Conservation (phyloP, 2,888 invertebrate species). For the Lepidonotus clava region DNA sequence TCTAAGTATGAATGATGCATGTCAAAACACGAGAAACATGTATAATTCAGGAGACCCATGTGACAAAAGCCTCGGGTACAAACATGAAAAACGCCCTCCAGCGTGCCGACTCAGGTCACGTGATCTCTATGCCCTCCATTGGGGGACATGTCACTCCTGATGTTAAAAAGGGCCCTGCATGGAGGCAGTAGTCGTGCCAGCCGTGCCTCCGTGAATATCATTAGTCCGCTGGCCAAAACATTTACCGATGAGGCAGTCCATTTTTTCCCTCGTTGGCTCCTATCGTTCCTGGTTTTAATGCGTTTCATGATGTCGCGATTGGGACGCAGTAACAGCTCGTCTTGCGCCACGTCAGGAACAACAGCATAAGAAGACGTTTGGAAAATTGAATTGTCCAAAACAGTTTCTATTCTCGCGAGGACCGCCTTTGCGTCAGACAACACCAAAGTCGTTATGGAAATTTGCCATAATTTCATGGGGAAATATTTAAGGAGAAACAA, state of each 20-base stretch:
- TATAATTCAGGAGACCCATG: slow-evolving; percentile 1
- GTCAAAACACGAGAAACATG: neutral
- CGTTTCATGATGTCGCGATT: too few relatives aligned
- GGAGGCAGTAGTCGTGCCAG: neutral
- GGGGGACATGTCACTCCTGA: neutral
- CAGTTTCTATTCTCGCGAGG: neutral
- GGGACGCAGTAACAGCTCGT: too few relatives aligned
- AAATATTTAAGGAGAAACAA: slow-evolving; percentile 10
- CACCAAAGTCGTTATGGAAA: neutral
- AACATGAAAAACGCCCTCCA: neutral
- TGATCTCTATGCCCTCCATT: neutral
- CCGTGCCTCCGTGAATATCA: neutral
- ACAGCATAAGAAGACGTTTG: neutral
- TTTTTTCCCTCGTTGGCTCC: neutral
- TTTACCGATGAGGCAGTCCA: neutral
- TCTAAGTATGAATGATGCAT: slow-evolving; percentile 2
- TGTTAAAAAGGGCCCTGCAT: neutral
- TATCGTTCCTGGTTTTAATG: too few relatives aligned
- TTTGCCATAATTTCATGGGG: neutral
- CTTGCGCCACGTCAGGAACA: too few relatives aligned
- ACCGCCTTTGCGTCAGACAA: neutral
- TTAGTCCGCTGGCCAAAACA: neutral
- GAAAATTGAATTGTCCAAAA: neutral
- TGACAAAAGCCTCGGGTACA: slow-evolving; percentile 7
- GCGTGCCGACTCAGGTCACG: neutral